Evolutionary conservation across 1,140 invertebrate species (phyloP), one percentile per base, ranked within the genome.

Genomic region (Melanaphis sacchari): DNA sequence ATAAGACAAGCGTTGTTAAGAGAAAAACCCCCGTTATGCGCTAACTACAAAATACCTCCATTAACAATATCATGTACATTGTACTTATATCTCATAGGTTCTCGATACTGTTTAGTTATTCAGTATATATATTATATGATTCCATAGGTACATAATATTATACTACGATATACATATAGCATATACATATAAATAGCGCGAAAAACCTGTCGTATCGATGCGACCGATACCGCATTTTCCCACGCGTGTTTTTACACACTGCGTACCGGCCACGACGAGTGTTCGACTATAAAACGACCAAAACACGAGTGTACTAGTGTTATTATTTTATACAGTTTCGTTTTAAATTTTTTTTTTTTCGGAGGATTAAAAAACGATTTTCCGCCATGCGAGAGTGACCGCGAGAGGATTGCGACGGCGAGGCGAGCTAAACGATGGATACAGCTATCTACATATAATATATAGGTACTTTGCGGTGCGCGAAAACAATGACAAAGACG

Each of bases 281-380:
- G 59, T 76, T 21, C 59, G 15, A 76, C 59, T 76, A 76, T 31
- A 66, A 66, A 66, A 66, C 59, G 59, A 66, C 59, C 59, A 31
- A 76, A n/a, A 76, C 22, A 76, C 22, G 82, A 40, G 38, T 84
- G 38, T 40, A 26, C 9, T 15, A 21, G 26, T 85, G 31, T 40
- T 40, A 41, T 85, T 41, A 46, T 11, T 15, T 21, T 26, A 5
- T 6, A n/a, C n/a, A 6, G 43, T 89, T 52, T 89, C 15, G 46
- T n/a, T 85, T 59, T 6, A 18, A 15, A 26, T 41, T 59, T 66
- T 90, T 90, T 54, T 90, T 18, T n/a, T 38, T 11, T 36, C n/a
- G n/a, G 4, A 31, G 36, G 59, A 93, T 90, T 91, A 91, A 84
- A 91, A 81, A 93, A 93, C 66, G 43, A 92, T 92, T 92, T 92